These are phyloP conservation scores for Frieseomelitta varia DNA, from an alignment of 1,140 invertebrate species.

Conservation along the genomic window DNA sequence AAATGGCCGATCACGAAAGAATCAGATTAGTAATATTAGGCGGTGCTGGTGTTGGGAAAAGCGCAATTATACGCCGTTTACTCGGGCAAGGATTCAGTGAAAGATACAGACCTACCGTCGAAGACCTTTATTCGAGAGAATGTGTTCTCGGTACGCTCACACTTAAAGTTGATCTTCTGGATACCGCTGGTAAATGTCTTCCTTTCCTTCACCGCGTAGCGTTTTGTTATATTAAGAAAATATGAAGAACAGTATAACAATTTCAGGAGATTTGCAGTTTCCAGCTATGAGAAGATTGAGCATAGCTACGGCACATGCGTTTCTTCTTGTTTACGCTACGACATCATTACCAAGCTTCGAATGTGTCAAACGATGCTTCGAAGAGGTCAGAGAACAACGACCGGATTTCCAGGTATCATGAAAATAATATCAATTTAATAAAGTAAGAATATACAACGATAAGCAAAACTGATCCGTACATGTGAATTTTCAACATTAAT, in stretches of 20 bases:
- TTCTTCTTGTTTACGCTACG: constrained; percentile 94
- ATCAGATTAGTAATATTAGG: constrained; percentile 93
- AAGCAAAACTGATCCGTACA: too few relatives aligned
- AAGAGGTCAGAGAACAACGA: constrained; percentile 91
- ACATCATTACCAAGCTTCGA: constrained; percentile 89
- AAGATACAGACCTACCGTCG: constrained; percentile 93
- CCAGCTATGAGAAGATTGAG: constrained; percentile 93
- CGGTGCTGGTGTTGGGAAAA: constrained; percentile 93
- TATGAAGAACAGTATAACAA: too few relatives aligned
- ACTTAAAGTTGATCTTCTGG: constrained; percentile 93
- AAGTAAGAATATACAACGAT: not conserved
- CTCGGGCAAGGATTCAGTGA: constrained; percentile 92
- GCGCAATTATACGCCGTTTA: constrained; percentile 92
- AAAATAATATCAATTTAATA: constrained; percentile 1
- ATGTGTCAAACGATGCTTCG: constrained; percentile 90
- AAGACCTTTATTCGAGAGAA: constrained; percentile 94
- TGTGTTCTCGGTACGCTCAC: constrained; percentile 90
- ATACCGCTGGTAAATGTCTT: constrained; percentile 86
- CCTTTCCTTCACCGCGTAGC: not conserved
- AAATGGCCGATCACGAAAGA: constrained; percentile 89
- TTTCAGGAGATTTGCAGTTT: constrained; percentile 90
- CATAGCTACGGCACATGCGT: constrained; percentile 94
- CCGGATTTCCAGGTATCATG: constrained; percentile 85
- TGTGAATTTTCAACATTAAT: too few relatives aligned
- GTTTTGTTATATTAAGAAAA: not conserved